Base-by-base conservation (phyloP, 2,797 vertebrate genomes). In the Halcyon chelicuti region DNA sequence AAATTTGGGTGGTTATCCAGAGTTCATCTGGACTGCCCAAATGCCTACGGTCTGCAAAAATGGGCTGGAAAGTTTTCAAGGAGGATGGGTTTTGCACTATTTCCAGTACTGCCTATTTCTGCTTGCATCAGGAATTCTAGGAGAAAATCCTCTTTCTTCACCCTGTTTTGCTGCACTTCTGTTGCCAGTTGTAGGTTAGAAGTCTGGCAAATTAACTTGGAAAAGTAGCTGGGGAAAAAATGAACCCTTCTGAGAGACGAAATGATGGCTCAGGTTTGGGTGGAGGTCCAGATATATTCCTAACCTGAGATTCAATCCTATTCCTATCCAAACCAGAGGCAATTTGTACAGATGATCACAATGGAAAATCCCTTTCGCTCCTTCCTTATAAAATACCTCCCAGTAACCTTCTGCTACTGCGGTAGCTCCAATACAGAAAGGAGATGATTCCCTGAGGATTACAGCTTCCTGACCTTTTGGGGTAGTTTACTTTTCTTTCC, bases 1-100 rank as follows among this genome's bases (percentile, higher is more conserved):
- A 96, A 94, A 76, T 94, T 40, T 77, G 71, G 26, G 81, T 95
- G 88, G 96, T 95, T 96, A 93, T 97, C 91, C 94, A 96, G 90
- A 94, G 95, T 97, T 96, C 92, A 89, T 93, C 82, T 90, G 70
- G 40, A 31, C 93, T 84, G 74, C 90, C 86, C 88, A 95, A 94
- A 95, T 29, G 93, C 88, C 86, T 94, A 21, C 74, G 74, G 91
- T 92, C 80, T 94, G 95, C 94, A 96, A 88, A 96, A 96, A 46
- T 23, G 77, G 86, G 57, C 86, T 95, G 96, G 94, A 94, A 90
- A 58, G 72, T 49, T 93, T 85, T 84, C 91, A 96, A 71, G 86
- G 42, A 93, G 84, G 72, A 91, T 67, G 52, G 60, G 78, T 31
- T 95, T 96, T 95, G 82, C 77, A 57, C 71, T 94, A 52, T 96